Conservation (phyloP, 2,888 invertebrate genomes). For the Acronicta leporina region DNA sequence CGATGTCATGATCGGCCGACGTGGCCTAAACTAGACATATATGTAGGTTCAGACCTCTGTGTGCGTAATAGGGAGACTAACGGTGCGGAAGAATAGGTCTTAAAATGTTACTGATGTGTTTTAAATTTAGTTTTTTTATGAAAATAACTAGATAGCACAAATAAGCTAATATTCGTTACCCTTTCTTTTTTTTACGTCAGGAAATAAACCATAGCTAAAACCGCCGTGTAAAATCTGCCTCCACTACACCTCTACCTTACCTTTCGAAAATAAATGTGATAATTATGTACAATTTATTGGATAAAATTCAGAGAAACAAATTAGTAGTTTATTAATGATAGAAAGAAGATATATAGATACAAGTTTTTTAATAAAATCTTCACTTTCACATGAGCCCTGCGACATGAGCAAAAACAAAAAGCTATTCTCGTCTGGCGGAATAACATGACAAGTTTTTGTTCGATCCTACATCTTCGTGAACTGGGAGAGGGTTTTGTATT, state of each 20-base stretch:
- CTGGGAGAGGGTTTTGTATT: not conserved
- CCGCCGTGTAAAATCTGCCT: too few species aligned
- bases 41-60: slow-evolving; percentile 3
- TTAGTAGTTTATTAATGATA: too few species aligned
- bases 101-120: slow-evolving; percentile 24
- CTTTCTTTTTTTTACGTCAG: too few species aligned
- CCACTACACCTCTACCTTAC: too few species aligned
- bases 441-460: slow-evolving; percentile 1
- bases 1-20: slow-evolving; percentile 3
- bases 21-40: slow-evolving; percentile 23
- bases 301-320: too few species aligned
- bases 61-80: slow-evolving; percentile 24
- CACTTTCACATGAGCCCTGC: not conserved
- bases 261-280: too few species aligned
- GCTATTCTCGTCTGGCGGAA: slow-evolving; percentile 5
- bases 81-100: slow-evolving; percentile 37
- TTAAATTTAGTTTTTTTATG: not conserved
- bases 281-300: too few species aligned
- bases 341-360: too few species aligned
- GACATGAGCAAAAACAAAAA: slow-evolving; percentile 4
- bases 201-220: too few species aligned
- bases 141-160: not conserved
- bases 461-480: not conserved
- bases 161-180: too few species aligned
- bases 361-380: not conserved